Percentiles rank a stretch among this genome's conserved stretches.
Evolutionary conservation across 2,888 invertebrate species (phyloP).

Genomic region (Cheilosia vernalis): DNA sequence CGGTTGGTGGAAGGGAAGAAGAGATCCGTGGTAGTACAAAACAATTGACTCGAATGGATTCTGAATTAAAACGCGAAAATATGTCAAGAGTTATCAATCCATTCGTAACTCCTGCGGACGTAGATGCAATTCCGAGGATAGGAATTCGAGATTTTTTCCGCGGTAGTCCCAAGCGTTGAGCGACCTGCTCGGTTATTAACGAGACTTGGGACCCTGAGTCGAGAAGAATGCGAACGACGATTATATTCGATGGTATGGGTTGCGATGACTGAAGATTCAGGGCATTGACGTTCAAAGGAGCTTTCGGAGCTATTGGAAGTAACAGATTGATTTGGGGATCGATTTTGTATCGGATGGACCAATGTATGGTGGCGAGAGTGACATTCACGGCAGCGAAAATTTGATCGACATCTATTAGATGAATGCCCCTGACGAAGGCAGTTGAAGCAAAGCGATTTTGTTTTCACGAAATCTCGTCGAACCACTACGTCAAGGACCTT

Average conservation of each 20-base stretch:
- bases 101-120: constrained; percentile 22
- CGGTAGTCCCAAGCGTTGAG: constrained; percentile 11
- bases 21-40: neutral
- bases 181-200: constrained; percentile 22
- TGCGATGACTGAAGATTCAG: too few relatives aligned
- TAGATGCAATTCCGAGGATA: constrained; percentile 24
- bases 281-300: too few relatives aligned
- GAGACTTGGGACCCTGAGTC: constrained; percentile 18
- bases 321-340: too few relatives aligned
- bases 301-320: too few relatives aligned
- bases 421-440: too few relatives aligned
- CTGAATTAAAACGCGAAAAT: neutral
- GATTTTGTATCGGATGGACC: too few relatives aligned
- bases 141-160: constrained; percentile 19
- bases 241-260: too few relatives aligned
- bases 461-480: too few relatives aligned
- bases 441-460: neutral
- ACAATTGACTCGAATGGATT: neutral
- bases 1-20: neutral
- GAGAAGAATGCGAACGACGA: neutral
- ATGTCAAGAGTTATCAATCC: constrained; percentile 3
- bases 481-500: too few relatives aligned
- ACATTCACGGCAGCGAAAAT: too few relatives aligned
- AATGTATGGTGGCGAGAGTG: too few relatives aligned
- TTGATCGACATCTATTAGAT: too few relatives aligned